Percentiles rank a stretch among this genome's conserved stretches.
Evolutionary conservation across 2,797 vertebrate genomes (phyloP).

Genomic region (Spizella passerina): DNA sequence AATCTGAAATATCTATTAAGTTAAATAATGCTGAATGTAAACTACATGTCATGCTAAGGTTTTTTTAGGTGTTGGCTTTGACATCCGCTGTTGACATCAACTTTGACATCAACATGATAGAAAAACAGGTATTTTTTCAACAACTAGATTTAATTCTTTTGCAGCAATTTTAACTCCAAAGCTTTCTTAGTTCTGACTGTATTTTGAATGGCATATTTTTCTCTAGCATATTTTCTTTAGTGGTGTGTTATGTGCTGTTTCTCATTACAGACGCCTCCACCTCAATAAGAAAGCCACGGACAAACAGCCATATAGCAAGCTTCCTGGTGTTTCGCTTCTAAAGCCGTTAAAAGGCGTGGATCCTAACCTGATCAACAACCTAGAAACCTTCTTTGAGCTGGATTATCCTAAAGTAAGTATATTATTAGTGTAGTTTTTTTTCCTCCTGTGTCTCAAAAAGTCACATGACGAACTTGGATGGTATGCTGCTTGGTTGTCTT

Average conservation of each 20-base stretch:
- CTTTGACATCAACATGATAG: background rate
- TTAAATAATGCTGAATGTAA: background rate
- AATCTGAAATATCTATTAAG: background rate
- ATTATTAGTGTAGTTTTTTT: background rate
- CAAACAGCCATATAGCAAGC: constrained; percentile 89
- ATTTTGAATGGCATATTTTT: background rate
- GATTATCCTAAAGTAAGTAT: constrained; percentile 93
- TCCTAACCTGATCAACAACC: constrained; percentile 93
- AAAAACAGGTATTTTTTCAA: background rate
- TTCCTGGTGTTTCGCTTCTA: constrained; percentile 91
- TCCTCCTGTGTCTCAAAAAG: background rate
- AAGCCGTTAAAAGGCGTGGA: constrained; percentile 96
- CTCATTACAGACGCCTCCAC: constrained; percentile 83
- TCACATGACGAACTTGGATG: background rate
- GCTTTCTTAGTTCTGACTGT: background rate
- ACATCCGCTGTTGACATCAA: background rate
- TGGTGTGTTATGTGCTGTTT: background rate
- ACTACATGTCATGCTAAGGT: background rate
- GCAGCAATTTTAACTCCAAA: background rate
- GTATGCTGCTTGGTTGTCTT: background rate
- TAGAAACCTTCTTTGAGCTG: constrained; percentile 97
- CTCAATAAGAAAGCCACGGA: constrained; percentile 87
- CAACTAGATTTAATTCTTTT: background rate
- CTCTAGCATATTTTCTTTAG: background rate
- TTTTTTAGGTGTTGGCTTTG: background rate